phyloP scores from a whole-genome alignment of 2,888 invertebrate genomes.

The Ornithoptera alexandrae region DNA sequence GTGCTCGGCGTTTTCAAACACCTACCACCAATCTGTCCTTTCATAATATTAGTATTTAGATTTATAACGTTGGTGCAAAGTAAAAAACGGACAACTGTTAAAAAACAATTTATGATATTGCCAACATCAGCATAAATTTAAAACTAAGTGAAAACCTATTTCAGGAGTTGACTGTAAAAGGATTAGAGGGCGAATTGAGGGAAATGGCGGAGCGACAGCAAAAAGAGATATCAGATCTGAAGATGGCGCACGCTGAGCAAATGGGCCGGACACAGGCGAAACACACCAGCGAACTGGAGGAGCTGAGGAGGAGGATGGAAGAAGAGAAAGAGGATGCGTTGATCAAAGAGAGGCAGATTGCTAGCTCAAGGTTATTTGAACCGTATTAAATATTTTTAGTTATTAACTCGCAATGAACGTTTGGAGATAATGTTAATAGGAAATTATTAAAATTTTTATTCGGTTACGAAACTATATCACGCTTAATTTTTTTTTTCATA shows the following conservation, averaged over 20 bases:
- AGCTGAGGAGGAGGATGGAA: constrained; percentile 78
- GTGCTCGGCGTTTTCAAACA: too few relatives aligned
- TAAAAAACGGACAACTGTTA: background rate
- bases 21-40: too few relatives aligned
- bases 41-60: too few relatives aligned
- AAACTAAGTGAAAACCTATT: constrained; percentile 7
- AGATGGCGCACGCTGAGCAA: constrained; percentile 68
- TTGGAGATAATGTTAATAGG: background rate
- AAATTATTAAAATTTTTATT: background rate
- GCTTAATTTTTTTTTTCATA: too few relatives aligned
- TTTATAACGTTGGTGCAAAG: too few relatives aligned
- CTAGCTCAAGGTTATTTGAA: constrained; percentile 58
- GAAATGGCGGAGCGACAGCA: constrained; percentile 87
- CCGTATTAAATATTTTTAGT: background rate
- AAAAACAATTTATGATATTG: background rate
- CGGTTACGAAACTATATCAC: background rate
- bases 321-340: constrained; percentile 67
- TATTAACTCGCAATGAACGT: background rate
- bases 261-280: constrained; percentile 61
- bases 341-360: constrained; percentile 68
- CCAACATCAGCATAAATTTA: background rate
- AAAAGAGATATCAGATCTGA: constrained; percentile 79
- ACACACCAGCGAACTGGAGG: constrained; percentile 67
- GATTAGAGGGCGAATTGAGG: constrained; percentile 90
- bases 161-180: constrained; percentile 90